These are phyloP conservation scores for Crepidodera aurea DNA, from an alignment of 2,888 invertebrate species.

Conservation along the genomic window DNA sequence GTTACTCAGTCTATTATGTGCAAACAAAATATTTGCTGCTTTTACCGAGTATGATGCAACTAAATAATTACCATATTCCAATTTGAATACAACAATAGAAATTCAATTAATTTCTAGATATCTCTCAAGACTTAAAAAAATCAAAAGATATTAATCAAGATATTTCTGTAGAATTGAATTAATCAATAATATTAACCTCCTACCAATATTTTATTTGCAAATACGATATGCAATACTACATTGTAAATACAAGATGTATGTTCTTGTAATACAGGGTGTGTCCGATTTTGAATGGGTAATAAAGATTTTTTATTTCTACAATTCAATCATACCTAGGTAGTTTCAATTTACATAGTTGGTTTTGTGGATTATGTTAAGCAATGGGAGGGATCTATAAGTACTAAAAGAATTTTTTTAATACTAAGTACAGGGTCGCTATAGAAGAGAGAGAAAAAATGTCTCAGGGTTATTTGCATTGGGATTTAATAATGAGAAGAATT, in stretches of 20 bases:
- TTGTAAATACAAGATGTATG: conserved; percentile 7
- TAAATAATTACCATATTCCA: too few relatives aligned
- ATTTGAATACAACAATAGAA: background rate
- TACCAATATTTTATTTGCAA: conserved; percentile 12
- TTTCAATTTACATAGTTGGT: conserved; percentile 10
- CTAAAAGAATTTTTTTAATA: conserved; percentile 1
- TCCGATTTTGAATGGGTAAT: conserved; percentile 10
- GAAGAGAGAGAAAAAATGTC: too few relatives aligned
- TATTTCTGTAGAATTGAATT: conserved; percentile 7
- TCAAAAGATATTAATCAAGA: conserved; percentile 1
- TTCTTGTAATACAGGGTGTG: conserved; percentile 11
- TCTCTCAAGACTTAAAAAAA: background rate
- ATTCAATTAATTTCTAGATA: background rate
- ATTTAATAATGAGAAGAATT: too few relatives aligned
- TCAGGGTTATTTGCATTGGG: too few relatives aligned
- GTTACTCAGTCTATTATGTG: too few relatives aligned
- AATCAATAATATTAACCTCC: conserved; percentile 13
- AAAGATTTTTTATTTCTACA: conserved; percentile 13
- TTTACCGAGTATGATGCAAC: background rate
- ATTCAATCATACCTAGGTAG: conserved; percentile 16
- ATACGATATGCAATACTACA: conserved; percentile 10
- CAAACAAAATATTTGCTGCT: too few relatives aligned
- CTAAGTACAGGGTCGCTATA: background rate
- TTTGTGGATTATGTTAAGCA: conserved; percentile 9
- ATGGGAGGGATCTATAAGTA: conserved; percentile 5